Base-by-base conservation (phyloP, 1,140 invertebrate species). In the Goniozus legneri region DNA sequence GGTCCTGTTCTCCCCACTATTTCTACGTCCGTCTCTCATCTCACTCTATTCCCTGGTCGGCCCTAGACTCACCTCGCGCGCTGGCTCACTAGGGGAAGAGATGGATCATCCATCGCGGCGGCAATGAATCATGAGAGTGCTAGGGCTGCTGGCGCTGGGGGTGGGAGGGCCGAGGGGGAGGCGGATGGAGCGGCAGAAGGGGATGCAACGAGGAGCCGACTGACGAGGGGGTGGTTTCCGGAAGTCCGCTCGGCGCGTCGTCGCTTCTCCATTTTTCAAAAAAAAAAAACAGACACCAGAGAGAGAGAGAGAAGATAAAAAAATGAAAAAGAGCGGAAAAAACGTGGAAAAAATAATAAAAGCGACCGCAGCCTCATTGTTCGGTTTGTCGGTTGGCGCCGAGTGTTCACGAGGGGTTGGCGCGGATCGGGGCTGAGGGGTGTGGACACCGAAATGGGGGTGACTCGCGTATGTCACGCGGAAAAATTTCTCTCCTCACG, bases 71-170 rank as follows among this genome's bases (percentile, higher is more conserved):
- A 35, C 40, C 43, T n/a, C n/a, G n/a, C n/a, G n/a, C n/a, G n/a
- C n/a, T n/a, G n/a, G n/a, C n/a, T n/a, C n/a, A n/a, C n/a, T 62
- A 59, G 57, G 65, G 63, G 60, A 71, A 69, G 67, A 76, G 68
- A 73, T 71, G 69, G 69, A 73, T 73, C 68, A 73, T 73, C 69
- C 68, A 73, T 72, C 69, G 70, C 63, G 64, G 63, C 62, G 44
- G 67, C 71, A 60, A 76, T 76, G 71, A 73, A 75, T 74, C 73
- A 76, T 73, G 70, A 55, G 56, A 71, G 60, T 27, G 61, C 62
- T 63, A 56, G 58, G 50, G n/a, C n/a, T 54, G 50, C 55, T 24
- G 40, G 44, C 14, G 52, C 47, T 51, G 44, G 39, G 45, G 35
- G 40, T 15, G 45, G 52, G 58, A 60, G 54, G 64, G 61, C 36